Base-by-base conservation (phyloP, 2,113 vertebrate species). In the Scopus umbretta region DNA sequence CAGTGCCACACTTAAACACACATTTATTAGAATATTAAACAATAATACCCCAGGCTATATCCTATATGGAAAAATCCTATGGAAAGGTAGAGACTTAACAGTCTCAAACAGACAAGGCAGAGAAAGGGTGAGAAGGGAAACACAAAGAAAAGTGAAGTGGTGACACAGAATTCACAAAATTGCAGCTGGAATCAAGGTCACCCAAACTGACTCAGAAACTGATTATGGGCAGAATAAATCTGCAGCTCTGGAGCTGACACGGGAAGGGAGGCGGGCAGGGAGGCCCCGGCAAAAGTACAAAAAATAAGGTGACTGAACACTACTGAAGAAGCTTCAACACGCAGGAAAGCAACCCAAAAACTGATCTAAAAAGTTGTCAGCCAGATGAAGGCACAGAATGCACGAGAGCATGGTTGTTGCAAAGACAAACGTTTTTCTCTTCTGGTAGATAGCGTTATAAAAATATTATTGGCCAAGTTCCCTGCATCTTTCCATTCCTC, bases 131-230 rank as follows among this genome's bases (percentile, higher is more conserved):
- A 94, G 56, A 89, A 94, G 32, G 40, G 22, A 82, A 59, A 40
- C 32, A 88, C 21, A 78, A 56, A 84, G 49, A 59, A 49, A 67
- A 81, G 56, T 56, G 73, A 80, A 68, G 75, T 2, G 2, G 61
- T 76, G 85, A 82, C 61, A 66, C 12, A 42, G 10, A 92, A 93
- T 83, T 86, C 83, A 61, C 76, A 72, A 59, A 88, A 93, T 38
- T 68, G 55, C 71, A 93, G 52, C 53, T 27, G 26, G 73, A 94
- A 81, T 27, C 68, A 95, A 95, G 75, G 75, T 93, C 67, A 90
- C 55, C 59, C 79, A 83, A 76, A 94, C 10, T 56, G 90, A 94
- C 29, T 72, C 42, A 86, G 53, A 88, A 84, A 61, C 70, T 52
- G 80, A 93, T 88, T 67, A 80, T 4, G 7, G 23, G 50, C 63